Evolutionary conservation across 1,140 invertebrate genomes (phyloP), one percentile per base, ranked within the genome.

Genomic region (Pachypeltis micranthus): DNA sequence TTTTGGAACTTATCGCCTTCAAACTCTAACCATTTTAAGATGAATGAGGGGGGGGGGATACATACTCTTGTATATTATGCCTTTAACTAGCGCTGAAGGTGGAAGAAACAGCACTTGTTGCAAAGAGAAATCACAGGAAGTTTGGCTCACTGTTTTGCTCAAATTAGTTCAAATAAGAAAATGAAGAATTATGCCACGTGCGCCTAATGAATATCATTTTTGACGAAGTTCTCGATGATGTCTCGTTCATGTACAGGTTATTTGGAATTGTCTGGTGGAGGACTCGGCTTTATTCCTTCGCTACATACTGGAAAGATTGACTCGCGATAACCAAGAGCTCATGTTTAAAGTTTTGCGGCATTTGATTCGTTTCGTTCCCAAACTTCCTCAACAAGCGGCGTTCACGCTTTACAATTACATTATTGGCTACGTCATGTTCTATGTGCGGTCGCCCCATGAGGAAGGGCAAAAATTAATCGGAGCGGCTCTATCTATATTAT

Each of bases 341-440:
- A 93, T 98, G 85, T 90, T 98, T 70, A 95, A 96, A 75, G 81
- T 91, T 14, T 74, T 99, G 3, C 78, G 96, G 2, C 93, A 96
- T 70, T 77, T 99, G 1, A 90, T 99, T 21, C 80, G 94, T 62
- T 95, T 94, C 73, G 88, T 98, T 62, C 90, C 91, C 2, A 85
- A 91, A 62, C 74, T 99, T 31, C 96, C 96, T 0, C 91, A 96
- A 66, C 96, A 99, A 75, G 95, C 96, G 3, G 96, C 96, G 0
- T 98, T 97, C 76, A 90, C 93, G n/a, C 74, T 99, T 0, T 97
- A 98, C 74, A 99, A 99, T 80, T 98, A 98, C 69, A 88, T 99
- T 65, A 97, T 99, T 70, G 97, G 97, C 19, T 99, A 97, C 72
- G 90, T 99, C 1, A 99, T 99, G 96, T 98, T 97, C 77, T 98